A percentile compares a stretch with the other conserved stretches of the same genome.
Evolutionary conservation across 2,113 vertebrate species (phyloP).

Genomic region (Alaudala cheleensis): DNA sequence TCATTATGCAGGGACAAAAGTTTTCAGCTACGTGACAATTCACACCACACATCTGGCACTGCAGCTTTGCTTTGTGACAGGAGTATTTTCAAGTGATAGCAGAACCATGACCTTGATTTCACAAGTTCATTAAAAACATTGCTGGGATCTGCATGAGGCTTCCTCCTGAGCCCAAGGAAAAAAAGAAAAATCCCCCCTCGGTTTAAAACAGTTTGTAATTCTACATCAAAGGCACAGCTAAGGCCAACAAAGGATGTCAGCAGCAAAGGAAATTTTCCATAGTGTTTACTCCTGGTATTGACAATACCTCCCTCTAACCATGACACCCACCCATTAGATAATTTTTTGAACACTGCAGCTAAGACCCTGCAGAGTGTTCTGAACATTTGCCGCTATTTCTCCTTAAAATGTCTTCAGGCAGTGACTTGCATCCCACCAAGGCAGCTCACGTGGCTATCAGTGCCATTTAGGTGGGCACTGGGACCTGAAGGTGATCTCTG

Average conservation of each 20-base stretch:
- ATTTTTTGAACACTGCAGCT: neutral
- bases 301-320: neutral
- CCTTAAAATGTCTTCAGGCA: neutral
- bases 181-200: neutral
- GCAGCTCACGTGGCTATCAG: neutral
- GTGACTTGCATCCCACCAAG: neutral
- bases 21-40: neutral
- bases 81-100: neutral
- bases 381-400: neutral
- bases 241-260: neutral
- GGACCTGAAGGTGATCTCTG: neutral
- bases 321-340: neutral
- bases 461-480: neutral
- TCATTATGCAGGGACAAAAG: constrained; percentile 19
- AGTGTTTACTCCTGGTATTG: neutral
- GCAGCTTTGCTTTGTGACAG: neutral
- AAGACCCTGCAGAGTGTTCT: neutral
- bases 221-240: neutral
- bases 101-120: constrained; percentile 46
- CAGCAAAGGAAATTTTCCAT: neutral
- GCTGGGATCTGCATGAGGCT: neutral
- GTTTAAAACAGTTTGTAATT: constrained; percentile 1
- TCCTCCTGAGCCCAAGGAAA: neutral
- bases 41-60: constrained; percentile 35
- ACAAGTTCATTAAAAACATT: constrained; percentile 28